Conservation (phyloP, 2,113 vertebrate species). For the Charina bottae region DNA sequence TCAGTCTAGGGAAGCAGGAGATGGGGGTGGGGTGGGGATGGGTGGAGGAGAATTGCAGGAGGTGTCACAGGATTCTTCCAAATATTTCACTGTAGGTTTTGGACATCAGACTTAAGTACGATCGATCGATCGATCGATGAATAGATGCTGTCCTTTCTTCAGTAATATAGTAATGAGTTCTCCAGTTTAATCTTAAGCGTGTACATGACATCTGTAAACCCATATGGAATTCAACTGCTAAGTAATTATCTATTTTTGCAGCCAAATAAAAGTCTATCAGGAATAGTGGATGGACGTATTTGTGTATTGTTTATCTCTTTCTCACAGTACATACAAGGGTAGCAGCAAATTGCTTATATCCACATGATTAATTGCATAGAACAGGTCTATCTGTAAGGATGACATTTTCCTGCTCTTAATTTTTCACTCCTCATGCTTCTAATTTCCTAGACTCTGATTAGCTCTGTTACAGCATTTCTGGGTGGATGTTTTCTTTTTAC, state of each 20-base stretch:
- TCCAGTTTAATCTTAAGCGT: conserved; percentile 34
- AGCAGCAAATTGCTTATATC: conserved; percentile 34
- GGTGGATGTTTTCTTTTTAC: conserved; percentile 22
- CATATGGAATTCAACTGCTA: conserved; percentile 20
- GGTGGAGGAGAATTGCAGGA: conserved; percentile 28
- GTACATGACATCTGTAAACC: conserved; percentile 23
- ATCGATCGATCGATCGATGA: too few species aligned
- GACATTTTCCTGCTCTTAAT: conserved; percentile 20
- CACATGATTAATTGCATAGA: conserved; percentile 31
- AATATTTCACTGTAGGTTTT: conserved; percentile 60
- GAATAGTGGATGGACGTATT: background rate
- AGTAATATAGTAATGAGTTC: background rate
- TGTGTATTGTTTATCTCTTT: conserved; percentile 24
- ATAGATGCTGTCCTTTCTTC: background rate
- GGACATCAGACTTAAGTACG: conserved; percentile 17
- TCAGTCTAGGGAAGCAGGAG: conserved; percentile 24
- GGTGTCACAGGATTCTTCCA: conserved; percentile 56
- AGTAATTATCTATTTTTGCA: conserved; percentile 30
- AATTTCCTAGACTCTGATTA: conserved; percentile 29
- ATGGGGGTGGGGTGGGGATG: background rate
- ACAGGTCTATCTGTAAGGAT: background rate
- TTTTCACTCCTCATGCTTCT: conserved; percentile 23
- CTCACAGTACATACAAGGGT: conserved; percentile 12
- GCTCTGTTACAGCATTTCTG: conserved; percentile 41
- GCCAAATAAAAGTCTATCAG: background rate